Evolutionary conservation across 1,140 invertebrate species (phyloP).

Genomic region (Zaprionus inermis): DNA sequence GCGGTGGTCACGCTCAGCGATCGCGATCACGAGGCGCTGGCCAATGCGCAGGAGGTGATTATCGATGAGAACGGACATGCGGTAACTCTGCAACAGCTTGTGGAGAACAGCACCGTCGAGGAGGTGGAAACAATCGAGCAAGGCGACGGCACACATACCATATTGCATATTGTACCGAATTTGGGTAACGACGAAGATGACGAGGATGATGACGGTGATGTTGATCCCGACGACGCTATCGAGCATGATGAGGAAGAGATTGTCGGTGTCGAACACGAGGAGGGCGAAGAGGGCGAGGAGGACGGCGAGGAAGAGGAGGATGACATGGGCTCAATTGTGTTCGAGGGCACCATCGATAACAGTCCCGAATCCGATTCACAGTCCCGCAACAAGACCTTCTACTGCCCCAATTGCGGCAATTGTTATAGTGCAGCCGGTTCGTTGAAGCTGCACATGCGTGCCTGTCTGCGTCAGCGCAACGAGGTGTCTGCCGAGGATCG

Average conservation of each 20-base stretch:
- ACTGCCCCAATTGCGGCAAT: conserved; percentile 81
- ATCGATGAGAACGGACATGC: conserved; percentile 81
- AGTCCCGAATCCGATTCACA: conserved; percentile 56
- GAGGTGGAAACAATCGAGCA: conserved; percentile 79
- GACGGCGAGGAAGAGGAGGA: conserved; percentile 58
- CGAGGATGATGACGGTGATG: conserved; percentile 32
- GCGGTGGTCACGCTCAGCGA: conserved; percentile 67
- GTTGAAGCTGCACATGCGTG: conserved; percentile 80
- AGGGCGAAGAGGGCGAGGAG: conserved; percentile 35
- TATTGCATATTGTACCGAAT: conserved; percentile 72
- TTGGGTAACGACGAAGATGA: conserved; percentile 47
- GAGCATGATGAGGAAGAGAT: conserved; percentile 55
- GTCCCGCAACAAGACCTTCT: conserved; percentile 74
- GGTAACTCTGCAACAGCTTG: conserved; percentile 73
- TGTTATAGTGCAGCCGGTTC: conserved; percentile 82
- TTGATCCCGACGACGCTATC: conserved; percentile 24
- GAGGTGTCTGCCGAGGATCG: conserved; percentile 75
- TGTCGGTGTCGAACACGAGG: conserved; percentile 54
- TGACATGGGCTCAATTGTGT: conserved; percentile 54
- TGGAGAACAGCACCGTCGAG: conserved; percentile 76
- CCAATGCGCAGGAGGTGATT: conserved; percentile 74
- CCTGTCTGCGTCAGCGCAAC: conserved; percentile 72
- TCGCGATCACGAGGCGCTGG: conserved; percentile 60
- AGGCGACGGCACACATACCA: conserved; percentile 79
- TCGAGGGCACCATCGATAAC: conserved; percentile 68